phyloP scores from a whole-genome alignment of 2,888 invertebrate genomes.

The Cephus pygmeus region DNA sequence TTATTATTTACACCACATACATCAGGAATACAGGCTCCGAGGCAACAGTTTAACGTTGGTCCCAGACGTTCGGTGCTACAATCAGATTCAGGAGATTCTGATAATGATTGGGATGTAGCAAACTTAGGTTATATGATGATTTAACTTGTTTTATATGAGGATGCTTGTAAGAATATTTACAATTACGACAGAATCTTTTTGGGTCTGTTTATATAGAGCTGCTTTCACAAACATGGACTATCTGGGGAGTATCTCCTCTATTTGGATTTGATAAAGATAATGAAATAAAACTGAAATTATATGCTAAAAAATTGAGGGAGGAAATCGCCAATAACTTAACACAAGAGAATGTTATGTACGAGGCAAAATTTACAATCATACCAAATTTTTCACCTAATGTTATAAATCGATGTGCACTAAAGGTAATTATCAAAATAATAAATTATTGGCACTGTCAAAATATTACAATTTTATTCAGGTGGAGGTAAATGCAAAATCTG shows the following conservation, averaged over 20 bases:
- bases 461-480: slow-evolving; percentile 31
- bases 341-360: slow-evolving; percentile 52
- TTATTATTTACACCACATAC: not conserved
- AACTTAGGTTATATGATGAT: not conserved
- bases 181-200: slow-evolving; percentile 7
- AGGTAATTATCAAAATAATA: slow-evolving; percentile 33
- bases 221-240: slow-evolving; percentile 55
- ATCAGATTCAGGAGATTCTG: not conserved
- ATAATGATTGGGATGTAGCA: not conserved
- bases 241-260: slow-evolving; percentile 57
- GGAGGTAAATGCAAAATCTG: slow-evolving; percentile 34
- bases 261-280: slow-evolving; percentile 49
- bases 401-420: slow-evolving; percentile 42
- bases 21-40: slow-evolving; percentile 8
- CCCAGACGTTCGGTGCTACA: slow-evolving; percentile 10
- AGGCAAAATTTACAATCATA: slow-evolving; percentile 42
- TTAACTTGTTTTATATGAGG: not conserved
- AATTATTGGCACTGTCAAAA: not conserved
- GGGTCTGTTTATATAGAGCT: slow-evolving; percentile 41
- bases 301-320: slow-evolving; percentile 57
- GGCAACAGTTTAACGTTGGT: slow-evolving; percentile 25
- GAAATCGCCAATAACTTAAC: slow-evolving; percentile 48
- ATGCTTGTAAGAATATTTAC: not conserved
- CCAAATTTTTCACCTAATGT: slow-evolving; percentile 33
- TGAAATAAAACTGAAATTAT: slow-evolving; percentile 54